These are phyloP conservation scores for Thaumatotibia leucotreta DNA, from an alignment of 1,140 invertebrate genomes.

Conservation along the genomic window DNA sequence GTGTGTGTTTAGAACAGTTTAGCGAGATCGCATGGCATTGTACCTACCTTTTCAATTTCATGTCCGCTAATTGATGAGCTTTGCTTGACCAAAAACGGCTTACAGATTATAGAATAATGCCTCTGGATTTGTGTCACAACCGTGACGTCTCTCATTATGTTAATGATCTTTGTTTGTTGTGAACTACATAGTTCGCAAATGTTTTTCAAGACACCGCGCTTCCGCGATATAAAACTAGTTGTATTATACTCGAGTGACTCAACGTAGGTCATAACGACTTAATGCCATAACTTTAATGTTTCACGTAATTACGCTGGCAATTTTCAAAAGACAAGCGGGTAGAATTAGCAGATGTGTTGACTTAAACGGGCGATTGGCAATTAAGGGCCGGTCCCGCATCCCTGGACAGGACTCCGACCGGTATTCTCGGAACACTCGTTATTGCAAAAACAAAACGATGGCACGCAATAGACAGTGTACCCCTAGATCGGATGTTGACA, in stretches of 20 bases:
- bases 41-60: constrained; percentile 1
- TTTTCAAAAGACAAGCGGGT: constrained; percentile 14
- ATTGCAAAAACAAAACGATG: constrained; percentile 41
- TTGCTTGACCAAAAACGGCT: background rate
- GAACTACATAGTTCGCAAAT: background rate
- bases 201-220: background rate
- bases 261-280: background rate
- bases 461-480: constrained; percentile 17
- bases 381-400: constrained; percentile 40
- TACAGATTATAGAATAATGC: background rate
- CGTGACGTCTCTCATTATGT: background rate
- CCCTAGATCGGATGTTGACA: constrained; percentile 27
- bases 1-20: background rate
- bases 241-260: background rate
- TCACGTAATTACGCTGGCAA: constrained; percentile 17
- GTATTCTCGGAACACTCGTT: constrained; percentile 52
- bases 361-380: constrained; percentile 20
- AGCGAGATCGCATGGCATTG: background rate
- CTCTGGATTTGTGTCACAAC: background rate
- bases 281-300: background rate
- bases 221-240: background rate
- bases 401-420: background rate
- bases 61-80: background rate
- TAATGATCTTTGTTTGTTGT: background rate
- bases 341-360: constrained; percentile 32